These are phyloP conservation scores for Limnephilus auricula DNA, from an alignment of 2,888 invertebrate genomes.

Conservation along the genomic window DNA sequence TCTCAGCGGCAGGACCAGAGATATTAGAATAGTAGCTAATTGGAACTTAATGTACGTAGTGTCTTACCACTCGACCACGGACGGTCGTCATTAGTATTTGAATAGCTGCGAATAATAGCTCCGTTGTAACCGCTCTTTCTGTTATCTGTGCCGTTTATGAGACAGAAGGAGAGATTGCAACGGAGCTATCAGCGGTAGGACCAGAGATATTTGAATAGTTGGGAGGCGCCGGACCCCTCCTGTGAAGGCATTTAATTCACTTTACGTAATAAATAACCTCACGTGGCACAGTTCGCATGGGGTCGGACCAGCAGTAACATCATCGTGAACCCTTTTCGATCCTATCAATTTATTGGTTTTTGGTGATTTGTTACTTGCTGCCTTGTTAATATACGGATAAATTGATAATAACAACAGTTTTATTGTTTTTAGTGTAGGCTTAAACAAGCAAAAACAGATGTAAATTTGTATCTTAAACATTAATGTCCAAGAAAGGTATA, in stretches of 20 bases:
- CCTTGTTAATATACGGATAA: not conserved
- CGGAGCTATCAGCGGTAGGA: not conserved
- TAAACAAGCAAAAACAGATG: not conserved
- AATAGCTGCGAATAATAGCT: too few species aligned
- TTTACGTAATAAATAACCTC: constrained; percentile 40
- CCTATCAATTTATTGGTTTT: not conserved
- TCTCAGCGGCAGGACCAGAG: not conserved
- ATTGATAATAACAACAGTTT: not conserved
- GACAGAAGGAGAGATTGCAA: not conserved
- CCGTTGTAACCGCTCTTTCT: too few species aligned
- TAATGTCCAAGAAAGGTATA: too few species aligned
- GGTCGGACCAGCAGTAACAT: not conserved
- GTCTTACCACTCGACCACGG: too few species aligned
- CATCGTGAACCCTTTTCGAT: constrained; percentile 13
- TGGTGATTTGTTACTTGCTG: constrained; percentile 2
- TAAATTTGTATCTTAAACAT: not conserved
- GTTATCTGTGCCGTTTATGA: too few species aligned
- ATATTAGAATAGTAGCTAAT: constrained; percentile 8
- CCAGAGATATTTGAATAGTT: not conserved
- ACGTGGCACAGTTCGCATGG: constrained; percentile 28
- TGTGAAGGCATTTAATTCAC: constrained; percentile 44
- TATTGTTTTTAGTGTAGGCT: not conserved
- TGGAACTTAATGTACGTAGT: not conserved
- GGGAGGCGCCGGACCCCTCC: constrained; percentile 47
- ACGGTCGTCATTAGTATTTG: too few species aligned